Conservation (phyloP, 2,888 invertebrate genomes). For the Tipula unca region DNA sequence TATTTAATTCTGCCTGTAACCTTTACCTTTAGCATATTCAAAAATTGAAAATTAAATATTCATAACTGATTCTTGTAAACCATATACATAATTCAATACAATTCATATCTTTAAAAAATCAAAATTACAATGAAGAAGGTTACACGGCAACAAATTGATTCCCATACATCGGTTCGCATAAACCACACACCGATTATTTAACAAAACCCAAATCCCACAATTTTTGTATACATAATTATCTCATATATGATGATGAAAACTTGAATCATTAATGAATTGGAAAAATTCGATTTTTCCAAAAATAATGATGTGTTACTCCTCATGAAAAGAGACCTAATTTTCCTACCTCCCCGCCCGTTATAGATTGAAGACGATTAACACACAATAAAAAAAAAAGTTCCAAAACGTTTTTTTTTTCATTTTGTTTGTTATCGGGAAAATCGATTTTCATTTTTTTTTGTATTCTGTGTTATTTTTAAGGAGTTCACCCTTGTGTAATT, state of each 20-base stretch:
- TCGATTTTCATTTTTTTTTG: not conserved
- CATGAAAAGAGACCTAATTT: not conserved
- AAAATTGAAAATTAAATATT: no score
- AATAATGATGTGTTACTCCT: constrained; percentile 2
- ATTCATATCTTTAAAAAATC: no score
- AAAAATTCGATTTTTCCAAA: not conserved
- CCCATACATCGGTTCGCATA: no score
- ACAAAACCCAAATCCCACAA: not conserved
- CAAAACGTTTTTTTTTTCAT: no score
- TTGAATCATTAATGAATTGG: not conserved
- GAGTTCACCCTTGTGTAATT: not conserved
- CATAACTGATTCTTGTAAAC: no score
- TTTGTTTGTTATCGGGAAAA: not conserved
- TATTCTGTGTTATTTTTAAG: not conserved
- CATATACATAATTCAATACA: no score
- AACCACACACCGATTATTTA: not conserved
- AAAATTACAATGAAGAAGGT: no score
- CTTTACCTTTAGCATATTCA: no score
- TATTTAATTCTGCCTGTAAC: no score
- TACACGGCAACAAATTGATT: not conserved
- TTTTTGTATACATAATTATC: not conserved
- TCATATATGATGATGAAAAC: not conserved
- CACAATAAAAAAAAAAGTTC: not conserved
- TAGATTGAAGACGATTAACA: not conserved
- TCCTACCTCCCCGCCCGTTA: not conserved